These are phyloP conservation scores for Eupithecia inturbata DNA, from an alignment of 2,888 invertebrate species.

Conservation along the genomic window DNA sequence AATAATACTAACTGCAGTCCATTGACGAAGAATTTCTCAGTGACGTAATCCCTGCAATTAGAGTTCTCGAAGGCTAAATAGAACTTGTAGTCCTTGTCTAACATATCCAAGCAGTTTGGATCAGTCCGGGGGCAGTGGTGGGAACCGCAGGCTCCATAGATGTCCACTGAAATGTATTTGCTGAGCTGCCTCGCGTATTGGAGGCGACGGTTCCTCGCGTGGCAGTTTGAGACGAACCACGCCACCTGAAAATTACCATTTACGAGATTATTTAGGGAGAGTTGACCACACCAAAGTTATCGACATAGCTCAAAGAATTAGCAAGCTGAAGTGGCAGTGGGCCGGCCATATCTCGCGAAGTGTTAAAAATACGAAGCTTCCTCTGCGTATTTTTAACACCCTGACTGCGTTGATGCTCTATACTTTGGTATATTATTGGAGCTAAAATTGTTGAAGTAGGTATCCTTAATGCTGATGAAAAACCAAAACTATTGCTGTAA, in stretches of 20 bases:
- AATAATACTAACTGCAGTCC: constrained; percentile 90
- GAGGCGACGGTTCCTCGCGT: constrained; percentile 94
- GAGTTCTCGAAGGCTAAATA: constrained; percentile 99
- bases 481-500: too few species aligned
- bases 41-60: constrained; percentile 97
- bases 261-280: neutral
- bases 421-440: too few species aligned
- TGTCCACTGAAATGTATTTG: constrained; percentile 94
- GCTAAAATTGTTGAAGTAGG: too few species aligned
- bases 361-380: too few species aligned
- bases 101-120: constrained; percentile 94
- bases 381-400: too few species aligned
- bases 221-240: constrained; percentile 99
- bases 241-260: constrained; percentile 86
- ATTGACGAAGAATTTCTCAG: constrained; percentile 98
- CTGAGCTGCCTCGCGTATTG: constrained; percentile 94
- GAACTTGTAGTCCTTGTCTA: constrained; percentile 97
- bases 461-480: too few species aligned
- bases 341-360: too few species aligned
- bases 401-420: too few species aligned
- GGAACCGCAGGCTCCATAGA: constrained; percentile 95
- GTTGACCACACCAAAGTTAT: too few species aligned
- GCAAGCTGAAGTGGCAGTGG: too few species aligned
- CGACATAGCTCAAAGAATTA: too few species aligned
- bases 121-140: constrained; percentile 93